Percentiles rank a stretch among this genome's conserved stretches.
phyloP scores from a whole-genome alignment of 2,113 vertebrate species.

The Forbesichthys papilliferus region DNA sequence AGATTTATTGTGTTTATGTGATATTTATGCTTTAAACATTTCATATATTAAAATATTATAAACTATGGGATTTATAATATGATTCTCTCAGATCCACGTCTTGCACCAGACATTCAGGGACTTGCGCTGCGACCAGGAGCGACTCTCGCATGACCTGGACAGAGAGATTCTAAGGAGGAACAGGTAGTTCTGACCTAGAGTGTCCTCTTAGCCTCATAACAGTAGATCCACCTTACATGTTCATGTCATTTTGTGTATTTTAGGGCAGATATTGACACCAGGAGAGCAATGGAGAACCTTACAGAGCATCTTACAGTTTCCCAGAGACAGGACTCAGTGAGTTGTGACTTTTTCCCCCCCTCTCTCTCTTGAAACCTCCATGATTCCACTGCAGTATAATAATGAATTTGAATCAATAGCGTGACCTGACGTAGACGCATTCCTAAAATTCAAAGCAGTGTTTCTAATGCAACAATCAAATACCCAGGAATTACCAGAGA shows the following conservation, averaged over 20 bases:
- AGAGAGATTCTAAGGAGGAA: conserved; percentile 86
- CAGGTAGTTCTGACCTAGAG: conserved; percentile 69
- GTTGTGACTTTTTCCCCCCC: conserved; percentile 48
- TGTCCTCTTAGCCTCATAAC: too few relatives aligned
- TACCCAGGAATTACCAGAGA: conserved; percentile 7
- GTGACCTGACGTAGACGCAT: too few relatives aligned
- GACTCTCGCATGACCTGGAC: conserved; percentile 85
- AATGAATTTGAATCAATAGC: too few relatives aligned
- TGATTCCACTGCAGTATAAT: too few relatives aligned
- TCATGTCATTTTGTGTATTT: conserved; percentile 20
- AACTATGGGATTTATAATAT: background rate
- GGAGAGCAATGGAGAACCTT: conserved; percentile 82
- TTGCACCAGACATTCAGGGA: conserved; percentile 90
- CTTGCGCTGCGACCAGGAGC: conserved; percentile 85
- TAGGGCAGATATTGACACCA: conserved; percentile 88
- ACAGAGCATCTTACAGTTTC: conserved; percentile 76
- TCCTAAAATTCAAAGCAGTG: background rate
- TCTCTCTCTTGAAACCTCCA: background rate
- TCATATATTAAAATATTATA: too few relatives aligned
- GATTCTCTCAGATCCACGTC: conserved; percentile 79
- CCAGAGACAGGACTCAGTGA: conserved; percentile 83
- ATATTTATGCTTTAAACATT: too few relatives aligned
- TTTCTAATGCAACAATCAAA: conserved; percentile 15
- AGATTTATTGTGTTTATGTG: too few relatives aligned
- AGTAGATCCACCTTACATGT: too few relatives aligned